A percentile compares a stretch with the other conserved stretches of the same genome.
Conservation (phyloP, 1,140 invertebrate genomes). For the Arion vulgaris region DNA sequence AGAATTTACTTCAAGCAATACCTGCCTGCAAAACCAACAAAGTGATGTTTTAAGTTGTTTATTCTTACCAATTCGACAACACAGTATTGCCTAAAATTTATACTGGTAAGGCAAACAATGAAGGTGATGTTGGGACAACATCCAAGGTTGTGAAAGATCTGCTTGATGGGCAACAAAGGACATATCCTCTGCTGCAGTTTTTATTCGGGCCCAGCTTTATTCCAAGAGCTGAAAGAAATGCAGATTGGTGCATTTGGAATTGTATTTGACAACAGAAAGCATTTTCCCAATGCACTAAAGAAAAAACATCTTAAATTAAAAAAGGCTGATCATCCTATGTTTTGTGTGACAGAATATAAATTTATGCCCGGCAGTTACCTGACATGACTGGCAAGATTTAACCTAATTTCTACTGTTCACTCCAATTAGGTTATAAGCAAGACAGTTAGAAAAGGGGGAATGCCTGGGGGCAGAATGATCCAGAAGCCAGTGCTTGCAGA, state of each 20-base stretch:
- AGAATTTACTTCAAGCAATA: not conserved
- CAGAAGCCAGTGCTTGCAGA: constrained; percentile 1
- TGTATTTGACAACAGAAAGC: not conserved
- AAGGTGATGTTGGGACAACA: not conserved
- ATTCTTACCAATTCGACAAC: not conserved
- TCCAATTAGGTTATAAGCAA: not conserved
- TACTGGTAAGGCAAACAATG: not conserved
- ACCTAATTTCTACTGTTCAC: not conserved
- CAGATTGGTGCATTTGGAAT: not conserved
- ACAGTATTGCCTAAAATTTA: not conserved
- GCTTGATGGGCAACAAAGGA: not conserved
- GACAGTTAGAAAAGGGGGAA: not conserved
- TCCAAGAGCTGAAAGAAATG: constrained; percentile 1
- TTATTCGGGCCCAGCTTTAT: not conserved
- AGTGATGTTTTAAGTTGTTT: not conserved
- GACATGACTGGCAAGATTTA: not conserved
- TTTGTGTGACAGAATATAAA: not conserved
- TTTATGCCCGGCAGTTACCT: not conserved
- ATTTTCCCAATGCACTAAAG: not conserved
- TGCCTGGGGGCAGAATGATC: not conserved
- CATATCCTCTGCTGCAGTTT: not conserved
- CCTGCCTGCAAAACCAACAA: not conserved
- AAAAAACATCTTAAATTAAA: not conserved
- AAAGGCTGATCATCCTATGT: not conserved
- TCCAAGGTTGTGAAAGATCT: not conserved